Conservation (phyloP, 2,888 invertebrate genomes). For the Pilophorus perplexus region DNA sequence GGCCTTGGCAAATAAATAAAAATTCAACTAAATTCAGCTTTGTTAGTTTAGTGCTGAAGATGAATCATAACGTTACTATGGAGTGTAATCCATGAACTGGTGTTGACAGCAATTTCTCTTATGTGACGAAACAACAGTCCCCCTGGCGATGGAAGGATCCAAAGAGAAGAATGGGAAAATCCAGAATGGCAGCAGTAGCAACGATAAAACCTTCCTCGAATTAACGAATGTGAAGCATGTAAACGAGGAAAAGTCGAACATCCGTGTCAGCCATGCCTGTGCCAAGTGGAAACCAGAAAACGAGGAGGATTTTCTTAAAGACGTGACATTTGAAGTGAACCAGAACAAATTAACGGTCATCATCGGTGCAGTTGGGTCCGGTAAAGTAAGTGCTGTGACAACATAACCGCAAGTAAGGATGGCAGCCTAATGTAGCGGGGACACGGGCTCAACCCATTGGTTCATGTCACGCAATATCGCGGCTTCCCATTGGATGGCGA, state of each 20-base stretch:
- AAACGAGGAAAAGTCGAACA: slow-evolving; percentile 51
- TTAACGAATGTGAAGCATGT: slow-evolving; percentile 1
- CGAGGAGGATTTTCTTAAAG: slow-evolving; percentile 56
- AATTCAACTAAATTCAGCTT: no score
- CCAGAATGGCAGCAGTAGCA: not conserved
- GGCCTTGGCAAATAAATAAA: no score
- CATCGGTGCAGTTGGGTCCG: slow-evolving; percentile 72
- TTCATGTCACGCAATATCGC: no score
- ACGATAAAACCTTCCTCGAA: not conserved
- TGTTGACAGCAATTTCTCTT: slow-evolving; percentile 38
- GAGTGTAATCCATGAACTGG: no score
- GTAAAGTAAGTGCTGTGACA: slow-evolving; percentile 63
- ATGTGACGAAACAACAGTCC: slow-evolving; percentile 27
- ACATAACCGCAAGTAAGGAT: no score
- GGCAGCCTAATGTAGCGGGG: no score
- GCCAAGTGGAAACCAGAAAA: slow-evolving; percentile 58
- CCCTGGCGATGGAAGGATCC: slow-evolving; percentile 3
- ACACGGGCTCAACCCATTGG: no score
- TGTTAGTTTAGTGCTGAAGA: no score
- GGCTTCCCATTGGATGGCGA: no score
- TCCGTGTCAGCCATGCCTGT: slow-evolving; percentile 52
- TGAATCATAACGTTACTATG: no score
- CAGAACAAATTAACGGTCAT: slow-evolving; percentile 65
- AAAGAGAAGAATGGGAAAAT: slow-evolving; percentile 18
- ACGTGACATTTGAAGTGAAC: slow-evolving; percentile 57